Evolutionary conservation across 2,797 vertebrate species (phyloP).

Genomic region (Tragelaphus eurycerus): DNA sequence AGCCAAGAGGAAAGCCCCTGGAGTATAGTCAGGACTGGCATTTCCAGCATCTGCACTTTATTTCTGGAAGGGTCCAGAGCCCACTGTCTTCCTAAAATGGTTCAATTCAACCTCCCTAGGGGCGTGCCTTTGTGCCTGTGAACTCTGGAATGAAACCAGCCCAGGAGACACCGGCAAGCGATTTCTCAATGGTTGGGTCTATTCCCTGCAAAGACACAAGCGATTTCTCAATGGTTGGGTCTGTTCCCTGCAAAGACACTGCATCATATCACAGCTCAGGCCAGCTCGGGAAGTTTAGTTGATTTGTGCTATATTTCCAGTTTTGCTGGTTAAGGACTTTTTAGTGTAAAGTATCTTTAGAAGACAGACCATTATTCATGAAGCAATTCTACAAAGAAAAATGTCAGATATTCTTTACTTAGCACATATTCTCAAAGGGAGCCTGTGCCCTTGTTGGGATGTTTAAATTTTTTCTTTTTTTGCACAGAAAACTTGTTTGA

Average conservation of each 20-base stretch:
- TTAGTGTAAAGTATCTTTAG: background rate
- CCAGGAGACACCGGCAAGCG: background rate
- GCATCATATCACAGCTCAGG: background rate
- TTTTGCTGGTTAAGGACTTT: constrained; percentile 58
- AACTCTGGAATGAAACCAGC: background rate
- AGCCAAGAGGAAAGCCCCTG: background rate
- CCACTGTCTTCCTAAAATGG: background rate
- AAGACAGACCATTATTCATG: constrained; percentile 59
- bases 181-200: too few species aligned
- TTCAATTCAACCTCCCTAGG: background rate
- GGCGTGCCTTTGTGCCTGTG: background rate
- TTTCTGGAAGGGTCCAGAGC: background rate
- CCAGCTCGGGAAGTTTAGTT: constrained; percentile 2
- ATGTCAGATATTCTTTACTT: constrained; percentile 63
- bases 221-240: too few species aligned
- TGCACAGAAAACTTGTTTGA: constrained; percentile 70
- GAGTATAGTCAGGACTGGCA: background rate
- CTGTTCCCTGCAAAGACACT: background rate
- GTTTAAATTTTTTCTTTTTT: background rate
- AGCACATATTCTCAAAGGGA: constrained; percentile 50
- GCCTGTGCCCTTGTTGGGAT: constrained; percentile 53
- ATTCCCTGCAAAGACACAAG: background rate
- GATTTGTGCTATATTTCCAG: constrained; percentile 16
- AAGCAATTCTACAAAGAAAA: constrained; percentile 60
- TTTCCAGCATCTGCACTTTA: background rate